phyloP scores from a whole-genome alignment of 2,113 vertebrate genomes.

The Gorsachius goisagi region DNA sequence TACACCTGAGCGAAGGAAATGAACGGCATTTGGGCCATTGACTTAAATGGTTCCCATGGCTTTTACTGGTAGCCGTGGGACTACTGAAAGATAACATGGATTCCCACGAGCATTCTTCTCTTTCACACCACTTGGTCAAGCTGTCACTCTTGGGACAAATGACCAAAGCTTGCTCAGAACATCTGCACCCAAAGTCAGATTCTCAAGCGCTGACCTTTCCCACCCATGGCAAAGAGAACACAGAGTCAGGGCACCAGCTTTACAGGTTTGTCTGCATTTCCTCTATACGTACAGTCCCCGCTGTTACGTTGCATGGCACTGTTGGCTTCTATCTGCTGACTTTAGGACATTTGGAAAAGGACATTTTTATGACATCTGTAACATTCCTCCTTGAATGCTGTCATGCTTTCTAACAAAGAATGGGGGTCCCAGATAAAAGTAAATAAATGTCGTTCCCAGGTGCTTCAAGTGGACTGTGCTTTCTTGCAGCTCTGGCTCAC shows the following conservation, averaged over 20 bases:
- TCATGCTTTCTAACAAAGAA: neutral
- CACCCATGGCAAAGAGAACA: accelerated
- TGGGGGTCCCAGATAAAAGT: neutral
- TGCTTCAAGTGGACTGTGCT: slow-evolving; percentile 4
- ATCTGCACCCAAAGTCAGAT: neutral
- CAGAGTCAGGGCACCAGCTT: neutral
- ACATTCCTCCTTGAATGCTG: neutral
- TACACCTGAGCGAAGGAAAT: neutral
- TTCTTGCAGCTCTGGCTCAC: slow-evolving; percentile 39
- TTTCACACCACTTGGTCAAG: neutral
- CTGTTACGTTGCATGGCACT: neutral
- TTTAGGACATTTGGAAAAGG: neutral
- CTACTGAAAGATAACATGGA: neutral
- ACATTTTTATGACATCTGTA: neutral
- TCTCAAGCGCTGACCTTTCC: neutral
- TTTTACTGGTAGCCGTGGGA: neutral
- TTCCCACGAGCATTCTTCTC: neutral
- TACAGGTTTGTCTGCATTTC: neutral
- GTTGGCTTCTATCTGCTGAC: neutral
- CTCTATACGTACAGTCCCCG: neutral
- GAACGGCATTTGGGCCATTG: neutral
- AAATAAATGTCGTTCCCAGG: neutral
- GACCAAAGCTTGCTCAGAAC: neutral
- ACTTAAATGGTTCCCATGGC: neutral
- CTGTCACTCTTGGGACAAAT: neutral